A percentile compares a stretch with the other conserved stretches of the same genome.
phyloP scores from a whole-genome alignment of 2,888 invertebrate genomes.

The Augiades crinisus region DNA sequence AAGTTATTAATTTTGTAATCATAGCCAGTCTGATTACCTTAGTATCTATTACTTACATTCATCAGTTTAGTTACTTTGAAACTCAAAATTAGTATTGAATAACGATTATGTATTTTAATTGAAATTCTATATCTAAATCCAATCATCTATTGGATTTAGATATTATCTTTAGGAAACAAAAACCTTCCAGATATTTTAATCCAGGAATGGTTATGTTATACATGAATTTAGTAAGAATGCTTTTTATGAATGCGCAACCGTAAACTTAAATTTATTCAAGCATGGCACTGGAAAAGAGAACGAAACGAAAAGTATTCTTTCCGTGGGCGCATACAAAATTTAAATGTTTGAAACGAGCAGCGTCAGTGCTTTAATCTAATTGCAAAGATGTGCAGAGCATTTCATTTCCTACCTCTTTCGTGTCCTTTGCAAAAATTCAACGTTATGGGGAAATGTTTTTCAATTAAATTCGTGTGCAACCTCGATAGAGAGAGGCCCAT shows the following conservation, averaged over 20 bases:
- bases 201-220: too few species aligned
- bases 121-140: too few species aligned
- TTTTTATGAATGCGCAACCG: constrained; percentile 24
- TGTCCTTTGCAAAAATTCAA: constrained; percentile 18
- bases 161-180: too few species aligned
- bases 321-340: constrained; percentile 26
- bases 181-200: too few species aligned
- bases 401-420: constrained; percentile 20
- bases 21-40: too few species aligned
- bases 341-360: constrained; percentile 19
- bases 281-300: constrained; percentile 17
- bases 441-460: constrained; percentile 33
- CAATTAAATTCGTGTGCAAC: constrained; percentile 39
- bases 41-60: too few species aligned
- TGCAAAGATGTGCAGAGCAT: constrained; percentile 16
- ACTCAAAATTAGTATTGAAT: too few species aligned
- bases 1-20: too few species aligned
- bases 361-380: constrained; percentile 25
- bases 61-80: too few species aligned
- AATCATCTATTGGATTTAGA: too few species aligned
- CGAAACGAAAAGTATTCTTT: constrained; percentile 25
- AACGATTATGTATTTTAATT: too few species aligned
- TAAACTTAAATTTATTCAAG: constrained; percentile 22
- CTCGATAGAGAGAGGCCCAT: too few species aligned
- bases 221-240: constrained; percentile 16